Conservation (phyloP, 2,888 invertebrate genomes). For the Opisthograptis luteolata region DNA sequence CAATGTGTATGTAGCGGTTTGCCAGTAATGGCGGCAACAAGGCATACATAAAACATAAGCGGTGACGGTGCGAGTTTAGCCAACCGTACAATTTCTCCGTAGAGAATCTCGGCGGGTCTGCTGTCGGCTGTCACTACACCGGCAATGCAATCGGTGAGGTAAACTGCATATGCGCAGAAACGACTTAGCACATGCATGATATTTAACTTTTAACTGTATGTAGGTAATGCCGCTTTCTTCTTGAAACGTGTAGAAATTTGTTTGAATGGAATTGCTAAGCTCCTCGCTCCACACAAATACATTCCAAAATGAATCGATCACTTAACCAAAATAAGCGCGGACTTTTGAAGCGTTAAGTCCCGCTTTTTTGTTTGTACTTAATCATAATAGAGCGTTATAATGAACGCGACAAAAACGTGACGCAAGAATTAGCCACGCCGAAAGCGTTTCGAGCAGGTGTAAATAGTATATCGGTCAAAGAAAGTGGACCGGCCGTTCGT, state of each 20-base stretch:
- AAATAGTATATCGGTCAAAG: conserved; percentile 60
- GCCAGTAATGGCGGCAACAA: conserved; percentile 45
- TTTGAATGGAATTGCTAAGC: neutral
- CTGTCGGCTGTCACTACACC: conserved; percentile 40
- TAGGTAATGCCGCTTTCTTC: conserved; percentile 8
- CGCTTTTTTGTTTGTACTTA: neutral
- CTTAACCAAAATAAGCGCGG: neutral
- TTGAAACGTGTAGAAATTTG: conserved; percentile 12
- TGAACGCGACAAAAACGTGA: conserved; percentile 41
- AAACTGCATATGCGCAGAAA: conserved; percentile 27
- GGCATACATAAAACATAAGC: conserved; percentile 72
- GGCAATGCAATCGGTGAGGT: conserved; percentile 44
- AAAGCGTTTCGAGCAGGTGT: conserved; percentile 46
- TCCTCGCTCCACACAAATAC: neutral
- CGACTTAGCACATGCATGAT: conserved; percentile 26
- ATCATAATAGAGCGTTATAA: conserved; percentile 6
- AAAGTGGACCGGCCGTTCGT: conserved; percentile 63
- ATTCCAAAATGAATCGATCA: too few species aligned
- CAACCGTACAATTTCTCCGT: conserved; percentile 72
- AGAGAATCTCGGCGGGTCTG: conserved; percentile 63
- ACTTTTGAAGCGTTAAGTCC: neutral
- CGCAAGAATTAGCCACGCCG: conserved; percentile 43
- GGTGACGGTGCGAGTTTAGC: conserved; percentile 45
- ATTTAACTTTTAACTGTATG: conserved; percentile 18
- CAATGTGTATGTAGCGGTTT: conserved; percentile 38